A percentile compares a stretch with the other conserved stretches of the same genome.
phyloP scores from a whole-genome alignment of 1,140 invertebrate species.

The Papilio polyxenes region DNA sequence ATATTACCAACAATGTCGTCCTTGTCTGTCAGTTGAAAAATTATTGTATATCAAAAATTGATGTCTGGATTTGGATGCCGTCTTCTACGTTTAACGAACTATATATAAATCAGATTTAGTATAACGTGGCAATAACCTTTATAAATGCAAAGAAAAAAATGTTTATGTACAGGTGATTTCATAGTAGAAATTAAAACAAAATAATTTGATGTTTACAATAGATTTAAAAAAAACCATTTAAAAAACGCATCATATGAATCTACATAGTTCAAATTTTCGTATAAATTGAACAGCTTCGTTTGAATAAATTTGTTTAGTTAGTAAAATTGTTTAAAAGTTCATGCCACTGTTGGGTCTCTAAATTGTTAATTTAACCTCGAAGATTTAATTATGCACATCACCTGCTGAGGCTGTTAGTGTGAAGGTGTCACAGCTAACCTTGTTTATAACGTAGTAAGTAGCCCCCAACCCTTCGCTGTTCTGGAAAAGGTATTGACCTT shows the following conservation, averaged over 20 bases:
- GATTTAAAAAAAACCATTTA: not conserved
- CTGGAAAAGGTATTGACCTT: conserved; percentile 73
- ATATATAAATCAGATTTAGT: too few relatives aligned
- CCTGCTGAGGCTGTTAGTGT: conserved; percentile 63
- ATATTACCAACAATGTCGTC: not conserved
- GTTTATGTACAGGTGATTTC: too few relatives aligned
- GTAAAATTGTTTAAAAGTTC: conserved; percentile 76
- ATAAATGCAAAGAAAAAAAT: not conserved
- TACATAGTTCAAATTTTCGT: conserved; percentile 43
- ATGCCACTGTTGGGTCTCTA: conserved; percentile 72
- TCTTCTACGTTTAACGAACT: not conserved
- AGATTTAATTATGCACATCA: conserved; percentile 79
- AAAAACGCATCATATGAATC: not conserved
- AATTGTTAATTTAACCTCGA: conserved; percentile 79
- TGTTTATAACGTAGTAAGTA: conserved; percentile 78
- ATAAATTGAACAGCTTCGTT: conserved; percentile 60
- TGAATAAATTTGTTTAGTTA: conserved; percentile 73
- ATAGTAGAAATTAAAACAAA: too few relatives aligned
- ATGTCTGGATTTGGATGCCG: too few relatives aligned
- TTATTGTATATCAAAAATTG: not conserved
- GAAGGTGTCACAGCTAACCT: conserved; percentile 73
- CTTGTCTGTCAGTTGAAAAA: not conserved
- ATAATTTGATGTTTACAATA: not conserved
- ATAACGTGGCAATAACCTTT: not conserved
- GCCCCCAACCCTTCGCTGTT: conserved; percentile 58